These are phyloP conservation scores for Buceros bicornis DNA, from an alignment of 2,797 vertebrate species.

Conservation along the genomic window DNA sequence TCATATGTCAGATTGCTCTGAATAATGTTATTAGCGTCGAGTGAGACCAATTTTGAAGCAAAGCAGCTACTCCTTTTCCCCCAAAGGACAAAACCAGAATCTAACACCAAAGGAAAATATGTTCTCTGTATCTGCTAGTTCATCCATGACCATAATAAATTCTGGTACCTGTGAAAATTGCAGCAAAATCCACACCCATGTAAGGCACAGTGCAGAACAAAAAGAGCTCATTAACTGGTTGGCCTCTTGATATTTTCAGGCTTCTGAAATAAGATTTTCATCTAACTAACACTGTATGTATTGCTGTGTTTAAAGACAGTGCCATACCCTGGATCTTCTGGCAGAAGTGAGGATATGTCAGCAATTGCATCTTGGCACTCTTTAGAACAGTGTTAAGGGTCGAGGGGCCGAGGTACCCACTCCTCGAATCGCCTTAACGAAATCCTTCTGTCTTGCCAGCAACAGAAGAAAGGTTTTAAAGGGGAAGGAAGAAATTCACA, in stretches of 20 bases:
- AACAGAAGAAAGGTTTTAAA: too few species aligned
- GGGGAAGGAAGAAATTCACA: too few species aligned
- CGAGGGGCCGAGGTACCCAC: too few species aligned
- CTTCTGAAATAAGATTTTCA: slow-evolving; percentile 27
- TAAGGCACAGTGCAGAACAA: neutral
- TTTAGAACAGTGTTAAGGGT: neutral
- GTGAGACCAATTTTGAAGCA: slow-evolving; percentile 14
- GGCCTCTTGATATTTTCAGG: slow-evolving; percentile 33
- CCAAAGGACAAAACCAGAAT: slow-evolving; percentile 32
- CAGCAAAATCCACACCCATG: neutral
- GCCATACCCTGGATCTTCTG: neutral
- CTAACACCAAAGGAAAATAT: slow-evolving; percentile 14
- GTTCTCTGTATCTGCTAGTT: slow-evolving; percentile 1
- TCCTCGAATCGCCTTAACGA: too few species aligned
- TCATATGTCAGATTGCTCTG: neutral
- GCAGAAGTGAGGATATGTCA: neutral
- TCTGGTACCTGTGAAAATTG: slow-evolving; percentile 14
- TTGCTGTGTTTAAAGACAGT: slow-evolving; percentile 27
- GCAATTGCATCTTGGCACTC: neutral
- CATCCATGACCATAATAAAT: neutral
- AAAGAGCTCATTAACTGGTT: slow-evolving; percentile 23
- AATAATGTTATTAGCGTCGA: slow-evolving; percentile 22
- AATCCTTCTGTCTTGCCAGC: too few species aligned
- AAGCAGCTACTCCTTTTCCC: slow-evolving; percentile 47
- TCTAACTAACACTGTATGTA: neutral